phyloP scores from a whole-genome alignment of 2,888 invertebrate genomes.

The Odontocerum albicorne region DNA sequence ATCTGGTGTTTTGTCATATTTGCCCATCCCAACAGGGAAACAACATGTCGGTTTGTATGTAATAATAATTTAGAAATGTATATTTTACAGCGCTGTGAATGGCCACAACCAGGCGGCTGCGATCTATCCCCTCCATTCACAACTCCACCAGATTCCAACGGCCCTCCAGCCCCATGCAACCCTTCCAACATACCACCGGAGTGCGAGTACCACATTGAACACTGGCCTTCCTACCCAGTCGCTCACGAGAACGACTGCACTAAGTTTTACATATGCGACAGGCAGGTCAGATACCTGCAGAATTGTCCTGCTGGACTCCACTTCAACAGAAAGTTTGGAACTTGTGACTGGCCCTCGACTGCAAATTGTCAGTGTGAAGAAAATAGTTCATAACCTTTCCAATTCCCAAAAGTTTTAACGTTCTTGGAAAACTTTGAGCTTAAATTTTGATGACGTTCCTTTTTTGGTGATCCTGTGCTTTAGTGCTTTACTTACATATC shows the following conservation, averaged over 20 bases:
- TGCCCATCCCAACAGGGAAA: too few relatives aligned
- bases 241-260: slow-evolving; percentile 36
- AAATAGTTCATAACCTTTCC: too few relatives aligned
- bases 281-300: slow-evolving; percentile 26
- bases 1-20: too few relatives aligned
- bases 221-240: slow-evolving; percentile 31
- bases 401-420: too few relatives aligned
- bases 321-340: slow-evolving; percentile 28
- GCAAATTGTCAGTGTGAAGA: slow-evolving; percentile 25
- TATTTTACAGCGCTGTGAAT: slow-evolving; percentile 16
- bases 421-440: too few relatives aligned
- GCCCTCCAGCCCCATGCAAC: too few relatives aligned
- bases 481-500: too few relatives aligned
- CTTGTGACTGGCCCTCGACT: slow-evolving; percentile 31
- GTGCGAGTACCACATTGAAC: background rate
- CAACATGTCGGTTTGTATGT: too few relatives aligned
- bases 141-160: background rate
- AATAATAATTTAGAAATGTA: too few relatives aligned
- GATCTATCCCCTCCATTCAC: background rate
- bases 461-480: too few relatives aligned
- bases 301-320: slow-evolving; percentile 28
- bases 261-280: slow-evolving; percentile 36
- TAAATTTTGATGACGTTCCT: too few relatives aligned
- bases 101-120: background rate
- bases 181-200: too few relatives aligned